These are phyloP conservation scores for Pocillopora meandrina DNA, from an alignment of 92 coral and sea anemone genomes.

Conservation along the genomic window DNA sequence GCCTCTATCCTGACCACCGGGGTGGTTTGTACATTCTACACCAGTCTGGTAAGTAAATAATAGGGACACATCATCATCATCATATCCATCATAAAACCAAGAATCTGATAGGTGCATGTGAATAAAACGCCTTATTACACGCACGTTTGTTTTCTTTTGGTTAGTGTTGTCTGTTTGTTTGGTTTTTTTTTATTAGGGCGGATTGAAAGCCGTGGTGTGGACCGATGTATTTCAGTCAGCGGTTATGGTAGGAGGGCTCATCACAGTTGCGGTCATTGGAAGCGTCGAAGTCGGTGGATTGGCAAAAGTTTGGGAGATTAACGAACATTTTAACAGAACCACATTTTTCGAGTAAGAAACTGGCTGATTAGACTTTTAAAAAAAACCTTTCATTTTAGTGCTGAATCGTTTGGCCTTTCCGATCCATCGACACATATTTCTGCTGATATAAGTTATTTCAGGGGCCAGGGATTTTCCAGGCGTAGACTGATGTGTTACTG, in stretches of 20 bases:
- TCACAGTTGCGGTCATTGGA: slow-evolving; percentile 80
- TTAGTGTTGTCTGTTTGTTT: background rate
- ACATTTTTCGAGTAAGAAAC: slow-evolving; percentile 74
- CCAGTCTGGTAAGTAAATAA: slow-evolving; percentile 71
- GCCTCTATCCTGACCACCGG: slow-evolving; percentile 80
- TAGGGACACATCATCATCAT: too few species aligned
- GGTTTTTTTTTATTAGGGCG: slow-evolving; percentile 59
- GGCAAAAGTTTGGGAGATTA: slow-evolving; percentile 80
- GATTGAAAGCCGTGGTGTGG: slow-evolving; percentile 92
- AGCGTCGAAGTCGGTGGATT: slow-evolving; percentile 85
- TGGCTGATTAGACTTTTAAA: background rate
- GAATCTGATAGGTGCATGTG: too few species aligned
- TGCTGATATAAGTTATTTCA: too few species aligned
- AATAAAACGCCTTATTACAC: too few species aligned
- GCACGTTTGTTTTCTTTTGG: too few species aligned
- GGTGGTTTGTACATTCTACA: slow-evolving; percentile 78
- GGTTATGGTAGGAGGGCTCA: slow-evolving; percentile 84
- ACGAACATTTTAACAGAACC: slow-evolving; percentile 63
- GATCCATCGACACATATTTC: too few species aligned
- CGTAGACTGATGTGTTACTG: too few species aligned
- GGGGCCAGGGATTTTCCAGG: too few species aligned
- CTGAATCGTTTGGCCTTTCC: too few species aligned
- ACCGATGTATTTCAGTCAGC: slow-evolving; percentile 89
- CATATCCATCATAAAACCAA: too few species aligned
- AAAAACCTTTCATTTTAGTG: too few species aligned